Conservation (phyloP, 2,888 invertebrate genomes). For the Malthinus seriepunctatus region DNA sequence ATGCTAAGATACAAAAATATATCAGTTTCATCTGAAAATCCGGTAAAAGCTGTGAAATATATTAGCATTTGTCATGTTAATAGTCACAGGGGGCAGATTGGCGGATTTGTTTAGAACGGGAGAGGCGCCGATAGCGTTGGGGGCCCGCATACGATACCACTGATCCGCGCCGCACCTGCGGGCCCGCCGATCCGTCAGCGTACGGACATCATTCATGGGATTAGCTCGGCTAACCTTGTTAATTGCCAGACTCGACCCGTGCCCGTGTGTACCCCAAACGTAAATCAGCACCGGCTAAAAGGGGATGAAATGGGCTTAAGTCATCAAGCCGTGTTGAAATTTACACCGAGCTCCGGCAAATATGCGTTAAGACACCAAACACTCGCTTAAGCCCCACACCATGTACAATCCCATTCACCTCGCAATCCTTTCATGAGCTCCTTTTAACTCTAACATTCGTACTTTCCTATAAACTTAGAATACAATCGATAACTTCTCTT, state of each 20-base stretch:
- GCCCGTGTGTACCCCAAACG: slow-evolving; percentile 49
- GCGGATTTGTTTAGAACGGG: slow-evolving; percentile 49
- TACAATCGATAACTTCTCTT: slow-evolving; percentile 20
- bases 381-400: slow-evolving; percentile 24
- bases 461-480: slow-evolving; percentile 22
- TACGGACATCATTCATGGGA: slow-evolving; percentile 58
- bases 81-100: slow-evolving; percentile 53
- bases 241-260: slow-evolving; percentile 56
- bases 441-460: slow-evolving; percentile 18
- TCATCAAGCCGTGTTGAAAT: slow-evolving; percentile 52
- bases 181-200: slow-evolving; percentile 49
- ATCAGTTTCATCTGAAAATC: slow-evolving; percentile 54
- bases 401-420: slow-evolving; percentile 24
- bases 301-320: slow-evolving; percentile 55
- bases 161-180: slow-evolving; percentile 42
- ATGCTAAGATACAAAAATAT: slow-evolving; percentile 40
- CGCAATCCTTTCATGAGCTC: slow-evolving; percentile 29
- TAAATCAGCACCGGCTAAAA: slow-evolving; percentile 56
- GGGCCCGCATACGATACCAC: slow-evolving; percentile 41
- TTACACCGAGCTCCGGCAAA: slow-evolving; percentile 45
- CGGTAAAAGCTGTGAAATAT: slow-evolving; percentile 54
- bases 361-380: slow-evolving; percentile 37
- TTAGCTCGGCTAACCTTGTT: slow-evolving; percentile 58
- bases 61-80: slow-evolving; percentile 58
- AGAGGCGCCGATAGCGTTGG: slow-evolving; percentile 39